phyloP scores from a whole-genome alignment of 1,140 invertebrate species.

The Diploscapter pachys region DNA sequence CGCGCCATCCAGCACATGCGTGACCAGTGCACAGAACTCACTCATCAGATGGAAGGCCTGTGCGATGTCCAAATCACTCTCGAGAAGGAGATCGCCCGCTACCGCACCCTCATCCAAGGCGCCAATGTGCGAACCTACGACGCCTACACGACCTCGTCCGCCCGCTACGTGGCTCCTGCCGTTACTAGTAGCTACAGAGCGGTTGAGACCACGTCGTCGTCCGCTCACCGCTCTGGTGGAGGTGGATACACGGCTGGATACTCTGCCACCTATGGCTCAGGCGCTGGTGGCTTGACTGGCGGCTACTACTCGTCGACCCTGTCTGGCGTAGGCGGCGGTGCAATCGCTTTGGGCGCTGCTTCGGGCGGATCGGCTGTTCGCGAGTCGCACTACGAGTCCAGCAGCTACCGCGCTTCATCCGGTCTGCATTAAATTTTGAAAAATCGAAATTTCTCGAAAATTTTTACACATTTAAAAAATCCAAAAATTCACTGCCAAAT shows the following conservation, averaged over 20 bases:
- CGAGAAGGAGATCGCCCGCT: conserved; percentile 7
- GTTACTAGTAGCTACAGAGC: neutral
- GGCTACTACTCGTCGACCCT: neutral
- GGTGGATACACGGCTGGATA: conserved; percentile 4
- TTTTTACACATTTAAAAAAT: no score
- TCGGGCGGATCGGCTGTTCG: conserved; percentile 1
- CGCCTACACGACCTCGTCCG: neutral
- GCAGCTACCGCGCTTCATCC: no score
- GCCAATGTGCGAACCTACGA: conserved; percentile 15
- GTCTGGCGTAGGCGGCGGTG: neutral
- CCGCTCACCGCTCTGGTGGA: neutral
- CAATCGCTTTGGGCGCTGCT: neutral
- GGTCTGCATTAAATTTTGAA: no score
- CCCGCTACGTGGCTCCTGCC: neutral
- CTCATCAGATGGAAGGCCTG: conserved; percentile 16
- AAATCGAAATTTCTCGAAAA: no score
- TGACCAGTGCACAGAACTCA: conserved; percentile 20
- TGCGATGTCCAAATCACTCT: conserved; percentile 8
- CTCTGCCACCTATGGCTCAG: neutral
- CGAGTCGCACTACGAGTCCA: neutral
- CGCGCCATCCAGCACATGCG: neutral
- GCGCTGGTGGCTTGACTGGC: conserved; percentile 4
- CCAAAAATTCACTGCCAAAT: no score
- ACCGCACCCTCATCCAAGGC: conserved; percentile 5
- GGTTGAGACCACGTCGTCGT: neutral